phyloP scores from a whole-genome alignment of 53 echinoderm and acorn worm genomes.

The Paelopatides confundens region DNA sequence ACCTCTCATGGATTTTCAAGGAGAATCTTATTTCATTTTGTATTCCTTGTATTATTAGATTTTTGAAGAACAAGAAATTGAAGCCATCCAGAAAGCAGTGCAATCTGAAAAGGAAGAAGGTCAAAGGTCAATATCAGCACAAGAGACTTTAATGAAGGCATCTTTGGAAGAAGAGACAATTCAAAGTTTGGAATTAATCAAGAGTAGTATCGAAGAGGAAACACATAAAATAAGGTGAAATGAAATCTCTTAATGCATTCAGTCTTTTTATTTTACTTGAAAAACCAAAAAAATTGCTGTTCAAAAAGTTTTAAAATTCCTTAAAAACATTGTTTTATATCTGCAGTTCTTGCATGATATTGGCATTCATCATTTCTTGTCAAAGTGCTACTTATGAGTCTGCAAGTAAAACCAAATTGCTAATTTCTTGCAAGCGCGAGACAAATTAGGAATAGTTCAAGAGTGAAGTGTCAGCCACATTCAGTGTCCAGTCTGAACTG shows the following conservation, averaged over 20 bases:
- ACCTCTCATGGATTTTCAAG: no score
- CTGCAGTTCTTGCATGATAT: background rate
- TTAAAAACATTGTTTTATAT: background rate
- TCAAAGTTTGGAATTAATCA: conserved; percentile 62
- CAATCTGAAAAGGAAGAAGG: conserved; percentile 69
- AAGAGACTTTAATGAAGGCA: conserved; percentile 39
- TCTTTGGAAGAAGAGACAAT: conserved; percentile 67
- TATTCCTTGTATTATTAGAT: conserved; percentile 47
- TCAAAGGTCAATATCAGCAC: conserved; percentile 66
- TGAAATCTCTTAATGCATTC: background rate
- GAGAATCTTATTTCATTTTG: background rate
- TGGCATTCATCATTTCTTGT: no score
- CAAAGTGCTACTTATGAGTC: no score
- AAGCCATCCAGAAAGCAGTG: conserved; percentile 59
- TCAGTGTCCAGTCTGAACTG: no score
- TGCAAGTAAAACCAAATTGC: no score
- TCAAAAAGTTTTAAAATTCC: background rate
- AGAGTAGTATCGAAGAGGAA: conserved; percentile 75
- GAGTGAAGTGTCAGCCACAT: no score
- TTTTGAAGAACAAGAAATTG: conserved; percentile 50
- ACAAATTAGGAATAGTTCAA: no score
- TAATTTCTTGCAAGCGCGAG: no score
- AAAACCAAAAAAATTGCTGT: no score
- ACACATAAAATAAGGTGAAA: conserved; percentile 77
- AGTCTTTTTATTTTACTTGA: no score